Base-by-base conservation (phyloP, 2,888 invertebrate species). In the Morinoia aosen region DNA sequence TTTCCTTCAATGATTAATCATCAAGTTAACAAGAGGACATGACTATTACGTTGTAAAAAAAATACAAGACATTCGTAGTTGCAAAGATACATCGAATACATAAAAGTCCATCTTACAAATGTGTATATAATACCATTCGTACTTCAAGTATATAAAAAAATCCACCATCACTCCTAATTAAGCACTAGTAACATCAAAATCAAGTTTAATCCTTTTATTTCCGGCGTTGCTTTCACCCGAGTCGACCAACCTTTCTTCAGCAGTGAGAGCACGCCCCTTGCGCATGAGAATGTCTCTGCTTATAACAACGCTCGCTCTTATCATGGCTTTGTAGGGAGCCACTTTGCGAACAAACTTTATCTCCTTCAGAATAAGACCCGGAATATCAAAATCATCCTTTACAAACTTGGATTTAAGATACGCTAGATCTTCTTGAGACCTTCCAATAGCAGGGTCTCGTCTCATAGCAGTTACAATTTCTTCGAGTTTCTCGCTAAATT, bases 251-350 rank as follows among this genome's bases (percentile, higher is more conserved):
- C 61, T 76, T 76, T 3, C 25, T 76, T 33, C 33, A 16, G 76
- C 76, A 40, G 12, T 39, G 90, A 40, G 90, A n/a, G 2, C 90
- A 19, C 40, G 12, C 33, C 39, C 39, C 40, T 93, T 57, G 19
- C 48, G 56, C 93, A 93, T 8, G 33, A 95, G 40, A 64, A 95
- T 95, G 40, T 95, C 95, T n/a, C 61, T 95, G 33, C 40, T 39
- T n/a, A 95, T 25, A 0, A 95, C 61, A 97, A 99, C 98, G 58
- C 98, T 98, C n/a, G 99, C 98, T 97, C 99, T 98, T 98, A 99
- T 98, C 99, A 99, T 99, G 97, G 99, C 98, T 97, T 99, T 99
- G 96, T 98, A 98, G 0, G 99, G 99, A 40, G 99, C 98, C 40
- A 99, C 99, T 97, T 99, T 98, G 97, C 99, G 98, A 0, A 99